Evolutionary conservation across 1,140 invertebrate genomes (phyloP), one percentile per base, ranked within the genome.

Genomic region (Sycobia sp.): DNA sequence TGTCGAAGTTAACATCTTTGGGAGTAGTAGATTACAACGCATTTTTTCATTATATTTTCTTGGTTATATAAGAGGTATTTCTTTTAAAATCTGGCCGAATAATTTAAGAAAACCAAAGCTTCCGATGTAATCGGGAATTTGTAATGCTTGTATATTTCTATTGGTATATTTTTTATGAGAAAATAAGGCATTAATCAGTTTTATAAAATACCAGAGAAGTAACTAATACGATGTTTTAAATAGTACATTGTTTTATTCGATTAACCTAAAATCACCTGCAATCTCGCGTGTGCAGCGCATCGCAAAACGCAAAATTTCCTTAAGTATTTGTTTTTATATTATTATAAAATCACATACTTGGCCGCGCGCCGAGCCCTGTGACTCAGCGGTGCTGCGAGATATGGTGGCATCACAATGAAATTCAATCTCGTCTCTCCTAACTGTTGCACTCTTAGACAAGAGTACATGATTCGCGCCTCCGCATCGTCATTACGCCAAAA

Each of bases 391-490:
- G 76, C 75, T 76, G 77, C 78, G 78, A 81, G 80, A 82, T 82
- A 82, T 82, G 80, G 76, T 82, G 79, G 76, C 79, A 82, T 82
- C 80, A 82, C 80, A 82, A 81, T 81, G 75, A 77, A 81, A 81
- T 81, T 78, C 76, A 81, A 79, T 77, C 76, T 78, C 78, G 70
- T 73, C 71, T 61, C 57, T 71, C 71, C 73, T 70, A 74, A 73
- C 73, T 71, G 70, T 70, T 75, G 71, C 73, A 67, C 67, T 63
- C 69, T 65, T 67, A 7, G 36, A 43, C 18, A n/a, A n/a, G n/a
- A n/a, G n/a, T n/a, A n/a, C n/a, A n/a, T n/a, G n/a, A n/a, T n/a
- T n/a, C n/a, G n/a, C n/a, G 29, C 29, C 36, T 47, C 59, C 41
- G 38, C 54, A 43, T 64, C 54, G 32, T 55, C 39, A 49, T 65